Conservation (phyloP, 2,113 vertebrate genomes). For the Herpailurus yagouaroundi region DNA sequence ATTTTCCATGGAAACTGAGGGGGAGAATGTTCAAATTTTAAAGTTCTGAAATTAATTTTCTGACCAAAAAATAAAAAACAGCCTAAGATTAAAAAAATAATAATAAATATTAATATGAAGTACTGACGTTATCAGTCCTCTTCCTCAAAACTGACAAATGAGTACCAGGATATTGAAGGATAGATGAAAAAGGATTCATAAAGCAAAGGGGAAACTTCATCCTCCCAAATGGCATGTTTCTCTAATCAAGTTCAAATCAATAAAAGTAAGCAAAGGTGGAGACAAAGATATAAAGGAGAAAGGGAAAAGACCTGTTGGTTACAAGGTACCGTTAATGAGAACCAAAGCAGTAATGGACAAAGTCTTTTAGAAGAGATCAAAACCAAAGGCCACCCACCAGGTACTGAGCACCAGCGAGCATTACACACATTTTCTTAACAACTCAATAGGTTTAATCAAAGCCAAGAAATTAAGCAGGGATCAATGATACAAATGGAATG, state of each 20-base stretch:
- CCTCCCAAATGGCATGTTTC: background rate
- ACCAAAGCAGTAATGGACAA: background rate
- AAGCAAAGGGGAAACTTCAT: background rate
- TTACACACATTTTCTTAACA: background rate
- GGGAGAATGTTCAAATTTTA: background rate
- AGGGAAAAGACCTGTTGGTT: background rate
- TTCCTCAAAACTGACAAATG: background rate
- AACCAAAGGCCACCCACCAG: background rate
- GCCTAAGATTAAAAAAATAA: background rate
- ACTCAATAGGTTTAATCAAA: background rate
- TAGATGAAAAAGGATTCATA: background rate
- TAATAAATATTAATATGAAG: background rate
- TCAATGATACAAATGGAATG: background rate
- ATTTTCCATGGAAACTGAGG: background rate
- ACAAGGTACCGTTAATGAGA: background rate
- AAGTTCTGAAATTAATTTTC: background rate
- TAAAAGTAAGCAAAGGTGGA: background rate
- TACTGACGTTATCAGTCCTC: background rate
- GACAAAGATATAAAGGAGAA: background rate
- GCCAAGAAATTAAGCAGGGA: background rate
- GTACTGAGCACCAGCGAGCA: background rate
- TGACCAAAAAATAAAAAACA: background rate
- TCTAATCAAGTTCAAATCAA: slow-evolving; percentile 31
- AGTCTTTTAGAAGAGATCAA: background rate
- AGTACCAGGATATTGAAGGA: background rate